Evolutionary conservation across 2,888 invertebrate genomes (phyloP).

Genomic region (Ctena decussata): DNA sequence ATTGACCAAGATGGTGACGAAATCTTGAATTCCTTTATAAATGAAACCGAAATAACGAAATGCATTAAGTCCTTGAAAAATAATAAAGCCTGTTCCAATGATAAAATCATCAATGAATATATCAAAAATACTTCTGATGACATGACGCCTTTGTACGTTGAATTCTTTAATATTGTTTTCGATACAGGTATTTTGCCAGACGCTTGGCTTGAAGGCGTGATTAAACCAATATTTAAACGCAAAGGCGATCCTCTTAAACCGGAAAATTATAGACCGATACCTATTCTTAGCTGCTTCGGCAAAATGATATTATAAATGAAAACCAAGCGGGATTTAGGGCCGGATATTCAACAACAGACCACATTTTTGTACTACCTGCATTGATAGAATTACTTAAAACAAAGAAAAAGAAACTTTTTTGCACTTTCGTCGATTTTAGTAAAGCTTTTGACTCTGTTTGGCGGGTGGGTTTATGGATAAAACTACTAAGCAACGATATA

Average conservation of each 20-base stretch:
- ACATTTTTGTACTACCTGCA: slow-evolving; percentile 33
- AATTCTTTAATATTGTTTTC: slow-evolving; percentile 5
- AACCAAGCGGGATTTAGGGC: slow-evolving; percentile 44
- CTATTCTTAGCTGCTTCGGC: slow-evolving; percentile 18
- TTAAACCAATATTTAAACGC: slow-evolving; percentile 28
- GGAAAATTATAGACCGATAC: slow-evolving; percentile 37
- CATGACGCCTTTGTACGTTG: neutral
- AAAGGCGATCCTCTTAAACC: slow-evolving; percentile 30
- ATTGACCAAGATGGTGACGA: neutral
- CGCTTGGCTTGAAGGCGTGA: slow-evolving; percentile 29
- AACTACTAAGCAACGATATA: slow-evolving; percentile 14
- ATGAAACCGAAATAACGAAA: slow-evolving; percentile 22
- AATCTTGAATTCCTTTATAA: neutral
- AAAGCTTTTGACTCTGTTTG: slow-evolving; percentile 37
- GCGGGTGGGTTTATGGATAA: slow-evolving; percentile 35
- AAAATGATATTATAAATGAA: slow-evolving; percentile 23
- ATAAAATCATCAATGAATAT: slow-evolving; percentile 34
- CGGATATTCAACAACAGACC: slow-evolving; percentile 31
- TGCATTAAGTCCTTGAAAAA: slow-evolving; percentile 17
- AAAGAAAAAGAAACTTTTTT: slow-evolving; percentile 32
- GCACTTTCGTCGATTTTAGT: slow-evolving; percentile 26
- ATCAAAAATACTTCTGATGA: slow-evolving; percentile 11
- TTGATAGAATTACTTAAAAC: slow-evolving; percentile 36
- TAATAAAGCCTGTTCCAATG: slow-evolving; percentile 9
- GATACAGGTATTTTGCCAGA: slow-evolving; percentile 24